phyloP scores from a whole-genome alignment of 2,888 invertebrate genomes.

The Cistogaster globosa region DNA sequence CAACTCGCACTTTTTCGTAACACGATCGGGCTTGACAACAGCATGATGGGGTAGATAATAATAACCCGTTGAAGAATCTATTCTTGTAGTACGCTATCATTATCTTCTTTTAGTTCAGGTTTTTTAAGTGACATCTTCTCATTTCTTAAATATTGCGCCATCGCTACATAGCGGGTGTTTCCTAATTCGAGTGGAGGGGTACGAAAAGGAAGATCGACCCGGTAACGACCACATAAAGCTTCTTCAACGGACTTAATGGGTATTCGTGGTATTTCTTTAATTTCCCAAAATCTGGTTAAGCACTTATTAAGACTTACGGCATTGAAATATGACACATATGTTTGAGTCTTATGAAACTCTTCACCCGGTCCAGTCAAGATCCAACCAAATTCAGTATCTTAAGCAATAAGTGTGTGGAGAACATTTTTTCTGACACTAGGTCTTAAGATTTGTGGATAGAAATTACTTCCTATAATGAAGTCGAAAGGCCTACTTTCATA shows the following conservation, averaged over 20 bases:
- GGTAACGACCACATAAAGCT: neutral
- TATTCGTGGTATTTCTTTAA: neutral
- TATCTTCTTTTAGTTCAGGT: neutral
- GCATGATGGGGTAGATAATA: slow-evolving; percentile 48
- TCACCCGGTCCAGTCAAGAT: no score
- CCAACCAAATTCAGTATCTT: no score
- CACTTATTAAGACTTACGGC: slow-evolving; percentile 3
- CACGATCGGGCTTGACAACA: slow-evolving; percentile 17
- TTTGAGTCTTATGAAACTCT: no score
- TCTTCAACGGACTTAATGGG: neutral
- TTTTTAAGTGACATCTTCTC: neutral
- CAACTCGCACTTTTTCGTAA: slow-evolving; percentile 19
- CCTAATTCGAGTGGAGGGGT: neutral
- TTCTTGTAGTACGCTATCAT: slow-evolving; percentile 14
- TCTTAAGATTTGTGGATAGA: no score
- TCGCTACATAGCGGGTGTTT: slow-evolving; percentile 13
- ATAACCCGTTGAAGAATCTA: neutral
- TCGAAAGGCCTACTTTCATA: no score
- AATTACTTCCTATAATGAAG: no score
- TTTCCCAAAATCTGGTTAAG: slow-evolving; percentile 12
- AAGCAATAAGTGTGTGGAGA: no score
- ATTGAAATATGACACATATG: neutral
- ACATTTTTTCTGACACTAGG: no score
- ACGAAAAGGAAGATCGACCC: neutral
- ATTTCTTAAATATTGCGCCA: slow-evolving; percentile 3